Evolutionary conservation across 2,113 vertebrate genomes (phyloP).

Genomic region (Gambusia affinis): DNA sequence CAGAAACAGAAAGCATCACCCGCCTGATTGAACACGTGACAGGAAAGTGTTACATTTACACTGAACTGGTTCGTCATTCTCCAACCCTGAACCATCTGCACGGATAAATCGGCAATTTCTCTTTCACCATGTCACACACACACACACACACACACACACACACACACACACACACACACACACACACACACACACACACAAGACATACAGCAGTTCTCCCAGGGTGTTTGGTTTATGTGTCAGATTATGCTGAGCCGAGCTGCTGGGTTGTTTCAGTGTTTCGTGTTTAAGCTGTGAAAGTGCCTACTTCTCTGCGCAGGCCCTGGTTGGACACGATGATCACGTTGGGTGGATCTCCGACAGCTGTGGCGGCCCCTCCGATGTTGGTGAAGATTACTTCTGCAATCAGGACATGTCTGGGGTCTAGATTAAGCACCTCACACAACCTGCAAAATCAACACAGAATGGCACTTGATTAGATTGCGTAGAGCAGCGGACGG

Average conservation of each 20-base stretch:
- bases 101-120: background rate
- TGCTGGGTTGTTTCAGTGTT: background rate
- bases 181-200: too few species aligned
- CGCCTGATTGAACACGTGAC: background rate
- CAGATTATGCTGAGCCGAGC: slow-evolving; percentile 9
- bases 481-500: slow-evolving; percentile 16
- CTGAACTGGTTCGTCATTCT: background rate
- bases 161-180: too few species aligned
- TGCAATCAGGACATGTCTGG: slow-evolving; percentile 95
- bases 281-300: slow-evolving; percentile 20
- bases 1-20: too few species aligned
- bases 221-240: slow-evolving; percentile 16
- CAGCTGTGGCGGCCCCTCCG: slow-evolving; percentile 95
- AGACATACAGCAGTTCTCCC: background rate
- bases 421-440: slow-evolving; percentile 97
- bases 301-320: slow-evolving; percentile 86
- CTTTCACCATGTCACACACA: background rate
- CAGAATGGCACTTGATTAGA: slow-evolving; percentile 50
- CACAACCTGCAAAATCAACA: slow-evolving; percentile 85
- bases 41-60: background rate
- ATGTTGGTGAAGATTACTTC: slow-evolving; percentile 99
- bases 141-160: too few species aligned
- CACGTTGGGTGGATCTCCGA: slow-evolving; percentile 98
- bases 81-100: background rate
- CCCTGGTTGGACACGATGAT: slow-evolving; percentile 96